Evolutionary conservation across 35 echinoderm and acorn worm genomes (phyloP).

Genomic region (Anneissia japonica): DNA sequence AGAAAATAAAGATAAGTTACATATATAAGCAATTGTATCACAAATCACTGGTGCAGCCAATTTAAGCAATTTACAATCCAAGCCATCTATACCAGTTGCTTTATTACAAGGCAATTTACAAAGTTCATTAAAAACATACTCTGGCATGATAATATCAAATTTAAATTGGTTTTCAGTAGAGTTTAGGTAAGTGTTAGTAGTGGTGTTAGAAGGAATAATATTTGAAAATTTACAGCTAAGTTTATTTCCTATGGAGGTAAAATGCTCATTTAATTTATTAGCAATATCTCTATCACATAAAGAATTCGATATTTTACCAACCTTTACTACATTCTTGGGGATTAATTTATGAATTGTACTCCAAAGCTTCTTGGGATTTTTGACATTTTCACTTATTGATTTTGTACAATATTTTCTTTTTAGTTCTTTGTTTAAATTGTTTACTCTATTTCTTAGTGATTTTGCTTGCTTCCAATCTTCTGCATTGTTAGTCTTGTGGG

Average conservation of each 20-base stretch:
- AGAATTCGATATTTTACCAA: not conserved
- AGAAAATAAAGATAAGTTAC: not conserved
- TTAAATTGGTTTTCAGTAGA: too few species aligned
- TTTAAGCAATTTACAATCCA: slow-evolving; percentile 19
- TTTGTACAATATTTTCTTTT: not conserved
- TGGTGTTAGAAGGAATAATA: too few species aligned
- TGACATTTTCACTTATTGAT: not conserved
- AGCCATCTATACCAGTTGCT: slow-evolving; percentile 7
- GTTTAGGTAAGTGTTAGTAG: too few species aligned
- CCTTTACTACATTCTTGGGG: not conserved
- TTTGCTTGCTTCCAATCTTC: not conserved
- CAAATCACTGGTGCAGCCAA: slow-evolving; percentile 7
- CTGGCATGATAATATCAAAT: too few species aligned
- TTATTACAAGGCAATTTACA: slow-evolving; percentile 2
- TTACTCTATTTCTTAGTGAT: not conserved
- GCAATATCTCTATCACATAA: too few species aligned
- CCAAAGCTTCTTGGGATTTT: not conserved
- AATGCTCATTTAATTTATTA: too few species aligned
- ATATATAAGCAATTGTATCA: slow-evolving; percentile 15
- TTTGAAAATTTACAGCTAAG: too few species aligned
- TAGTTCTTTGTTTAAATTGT: not conserved
- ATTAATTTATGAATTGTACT: not conserved
- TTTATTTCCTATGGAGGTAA: too few species aligned
- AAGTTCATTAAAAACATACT: not conserved
- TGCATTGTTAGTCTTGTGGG: not conserved